A percentile compares a stretch with the other conserved stretches of the same genome.
These are phyloP conservation scores for Notamacropus eugenii DNA, from an alignment of 2,797 vertebrate species.

Conservation along the genomic window DNA sequence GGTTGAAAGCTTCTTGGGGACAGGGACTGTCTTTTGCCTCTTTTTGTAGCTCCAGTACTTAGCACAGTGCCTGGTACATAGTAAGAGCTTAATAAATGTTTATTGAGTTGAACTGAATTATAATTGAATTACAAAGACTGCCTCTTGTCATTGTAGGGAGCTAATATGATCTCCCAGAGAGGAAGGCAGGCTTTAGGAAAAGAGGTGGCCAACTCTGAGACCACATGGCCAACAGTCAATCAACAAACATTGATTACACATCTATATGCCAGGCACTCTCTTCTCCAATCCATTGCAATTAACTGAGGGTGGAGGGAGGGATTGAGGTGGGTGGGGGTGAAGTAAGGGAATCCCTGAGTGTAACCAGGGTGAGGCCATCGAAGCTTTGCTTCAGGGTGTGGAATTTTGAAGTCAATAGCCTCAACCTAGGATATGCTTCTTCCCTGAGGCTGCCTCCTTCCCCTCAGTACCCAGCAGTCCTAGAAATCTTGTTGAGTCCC, in stretches of 20 bases:
- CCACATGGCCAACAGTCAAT: not conserved
- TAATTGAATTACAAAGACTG: too few relatives aligned
- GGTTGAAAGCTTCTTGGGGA: too few relatives aligned
- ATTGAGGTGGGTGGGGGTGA: not conserved
- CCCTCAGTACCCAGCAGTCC: not conserved
- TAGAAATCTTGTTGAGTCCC: too few relatives aligned
- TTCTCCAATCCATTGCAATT: not conserved
- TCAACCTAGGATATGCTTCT: not conserved
- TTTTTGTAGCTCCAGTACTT: too few relatives aligned
- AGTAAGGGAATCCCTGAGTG: not conserved
- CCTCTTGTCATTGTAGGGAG: too few relatives aligned
- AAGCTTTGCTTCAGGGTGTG: not conserved
- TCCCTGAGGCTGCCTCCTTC: not conserved
- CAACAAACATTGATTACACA: not conserved
- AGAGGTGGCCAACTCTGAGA: not conserved
- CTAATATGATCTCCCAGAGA: too few relatives aligned
- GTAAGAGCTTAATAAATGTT: too few relatives aligned
- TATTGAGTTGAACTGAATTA: too few relatives aligned
- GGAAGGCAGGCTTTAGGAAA: not conserved
- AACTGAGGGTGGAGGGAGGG: too few relatives aligned
- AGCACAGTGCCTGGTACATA: too few relatives aligned
- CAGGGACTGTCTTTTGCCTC: too few relatives aligned
- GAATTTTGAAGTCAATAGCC: not conserved
- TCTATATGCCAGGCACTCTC: not conserved
- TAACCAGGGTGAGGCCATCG: not conserved